A percentile compares a stretch with the other conserved stretches of the same genome.
phyloP scores from a whole-genome alignment of 2,888 invertebrate species.

The Pterostichus niger region DNA sequence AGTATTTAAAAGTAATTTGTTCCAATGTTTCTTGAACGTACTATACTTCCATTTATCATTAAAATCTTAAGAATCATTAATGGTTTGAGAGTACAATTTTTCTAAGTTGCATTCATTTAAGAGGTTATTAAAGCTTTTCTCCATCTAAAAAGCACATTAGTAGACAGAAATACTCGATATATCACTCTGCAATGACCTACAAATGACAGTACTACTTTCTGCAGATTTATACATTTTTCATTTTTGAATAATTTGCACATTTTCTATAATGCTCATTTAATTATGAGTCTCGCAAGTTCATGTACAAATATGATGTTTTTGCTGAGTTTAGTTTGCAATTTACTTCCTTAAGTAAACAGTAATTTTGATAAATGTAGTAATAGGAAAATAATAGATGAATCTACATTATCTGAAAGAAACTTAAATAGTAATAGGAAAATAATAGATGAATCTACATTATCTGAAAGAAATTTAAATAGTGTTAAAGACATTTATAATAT shows the following conservation, averaged over 20 bases:
- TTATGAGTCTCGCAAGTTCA: constrained; percentile 12
- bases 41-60: not conserved
- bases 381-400: constrained; percentile 6
- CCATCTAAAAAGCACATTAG: constrained; percentile 54
- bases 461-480: constrained; percentile 28
- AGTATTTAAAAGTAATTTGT: no score
- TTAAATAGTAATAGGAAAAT: constrained; percentile 23
- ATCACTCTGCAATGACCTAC: constrained; percentile 44
- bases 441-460: constrained; percentile 1
- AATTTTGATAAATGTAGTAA: constrained; percentile 37
- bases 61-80: not conserved
- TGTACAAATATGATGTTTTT: not conserved
- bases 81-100: not conserved
- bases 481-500: constrained; percentile 17
- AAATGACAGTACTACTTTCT: constrained; percentile 47
- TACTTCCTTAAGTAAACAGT: constrained; percentile 32
- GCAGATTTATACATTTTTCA: constrained; percentile 37
- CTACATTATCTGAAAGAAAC: no score
- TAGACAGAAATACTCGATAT: constrained; percentile 31
- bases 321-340: not conserved
- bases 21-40: no score
- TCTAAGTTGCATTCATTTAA: constrained; percentile 33
- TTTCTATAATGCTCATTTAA: constrained; percentile 26
- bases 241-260: constrained; percentile 1
- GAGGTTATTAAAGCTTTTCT: constrained; percentile 19